Percentiles rank a stretch among this genome's conserved stretches.
Conservation (phyloP, 1,140 invertebrate species). For the Camponotus vicinus region DNA sequence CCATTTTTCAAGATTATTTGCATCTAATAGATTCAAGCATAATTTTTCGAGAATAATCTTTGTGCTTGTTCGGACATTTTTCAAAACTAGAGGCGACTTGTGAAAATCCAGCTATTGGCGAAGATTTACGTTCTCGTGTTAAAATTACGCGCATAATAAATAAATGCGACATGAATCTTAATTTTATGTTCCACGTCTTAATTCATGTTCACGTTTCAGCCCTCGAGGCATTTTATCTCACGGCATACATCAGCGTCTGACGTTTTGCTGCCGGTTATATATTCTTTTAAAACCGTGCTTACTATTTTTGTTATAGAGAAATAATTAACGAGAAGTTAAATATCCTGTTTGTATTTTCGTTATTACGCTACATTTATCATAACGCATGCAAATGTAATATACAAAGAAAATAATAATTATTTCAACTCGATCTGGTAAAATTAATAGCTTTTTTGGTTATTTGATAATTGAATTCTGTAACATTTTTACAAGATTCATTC, state of each 20-base stretch:
- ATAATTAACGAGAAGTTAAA: constrained; percentile 10
- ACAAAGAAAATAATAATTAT: constrained; percentile 33
- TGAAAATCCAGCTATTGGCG: constrained; percentile 13
- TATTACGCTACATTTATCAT: constrained; percentile 14
- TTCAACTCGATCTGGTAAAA: constrained; percentile 17
- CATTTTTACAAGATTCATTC: constrained; percentile 17
- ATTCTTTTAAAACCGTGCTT: constrained; percentile 31
- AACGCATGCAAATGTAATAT: neutral
- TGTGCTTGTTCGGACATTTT: neutral
- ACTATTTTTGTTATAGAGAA: constrained; percentile 7
- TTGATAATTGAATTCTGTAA: neutral
- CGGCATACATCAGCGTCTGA: constrained; percentile 25
- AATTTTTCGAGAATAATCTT: neutral
- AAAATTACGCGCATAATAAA: constrained; percentile 26
- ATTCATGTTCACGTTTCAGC: constrained; percentile 42
- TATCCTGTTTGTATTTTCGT: constrained; percentile 21
- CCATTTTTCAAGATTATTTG: neutral
- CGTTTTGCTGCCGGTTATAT: neutral
- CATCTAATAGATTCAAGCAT: neutral
- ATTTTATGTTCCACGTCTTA: constrained; percentile 41
- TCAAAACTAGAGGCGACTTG: neutral
- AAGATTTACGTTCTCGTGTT: neutral
- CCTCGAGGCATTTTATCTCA: constrained; percentile 49
- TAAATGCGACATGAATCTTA: constrained; percentile 42
- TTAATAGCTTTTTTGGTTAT: constrained; percentile 3